These are phyloP conservation scores for Netelia inedita DNA, from an alignment of 2,888 invertebrate species.

Conservation along the genomic window DNA sequence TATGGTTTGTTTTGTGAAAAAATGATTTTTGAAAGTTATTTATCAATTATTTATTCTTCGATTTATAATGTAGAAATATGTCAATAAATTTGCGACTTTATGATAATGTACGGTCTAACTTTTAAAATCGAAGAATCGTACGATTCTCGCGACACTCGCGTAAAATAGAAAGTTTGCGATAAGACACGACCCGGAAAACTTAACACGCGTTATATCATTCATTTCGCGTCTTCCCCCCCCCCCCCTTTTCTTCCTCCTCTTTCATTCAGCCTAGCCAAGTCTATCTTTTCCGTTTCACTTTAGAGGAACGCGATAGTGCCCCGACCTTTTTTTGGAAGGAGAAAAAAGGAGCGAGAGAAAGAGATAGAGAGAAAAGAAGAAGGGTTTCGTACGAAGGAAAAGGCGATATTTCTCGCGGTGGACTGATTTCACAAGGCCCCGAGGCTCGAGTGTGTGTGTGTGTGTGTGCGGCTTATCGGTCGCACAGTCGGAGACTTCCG, in stretches of 20 bases:
- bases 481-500: slow-evolving; percentile 72
- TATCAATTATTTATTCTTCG: no score
- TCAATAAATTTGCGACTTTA: no score
- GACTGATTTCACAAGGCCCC: slow-evolving; percentile 46
- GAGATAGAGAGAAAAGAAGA: slow-evolving; percentile 42
- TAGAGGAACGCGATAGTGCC: slow-evolving; percentile 43
- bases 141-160: not conserved
- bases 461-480: slow-evolving; percentile 66
- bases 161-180: not conserved
- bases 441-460: slow-evolving; percentile 46
- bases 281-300: slow-evolving; percentile 61
- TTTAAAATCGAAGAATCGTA: no score
- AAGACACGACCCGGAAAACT: not conserved
- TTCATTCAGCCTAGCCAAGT: slow-evolving; percentile 16
- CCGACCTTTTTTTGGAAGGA: slow-evolving; percentile 26
- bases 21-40: no score
- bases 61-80: no score
- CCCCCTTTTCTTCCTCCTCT: slow-evolving; percentile 1
- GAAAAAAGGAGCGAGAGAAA: slow-evolving; percentile 14
- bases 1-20: no score
- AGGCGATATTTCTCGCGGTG: slow-evolving; percentile 48
- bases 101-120: no score
- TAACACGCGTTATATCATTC: not conserved
- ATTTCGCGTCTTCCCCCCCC: not conserved
- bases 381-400: slow-evolving; percentile 28